Base-by-base conservation (phyloP, 2,797 vertebrate genomes). In the Pipistrellus pygmaeus region DNA sequence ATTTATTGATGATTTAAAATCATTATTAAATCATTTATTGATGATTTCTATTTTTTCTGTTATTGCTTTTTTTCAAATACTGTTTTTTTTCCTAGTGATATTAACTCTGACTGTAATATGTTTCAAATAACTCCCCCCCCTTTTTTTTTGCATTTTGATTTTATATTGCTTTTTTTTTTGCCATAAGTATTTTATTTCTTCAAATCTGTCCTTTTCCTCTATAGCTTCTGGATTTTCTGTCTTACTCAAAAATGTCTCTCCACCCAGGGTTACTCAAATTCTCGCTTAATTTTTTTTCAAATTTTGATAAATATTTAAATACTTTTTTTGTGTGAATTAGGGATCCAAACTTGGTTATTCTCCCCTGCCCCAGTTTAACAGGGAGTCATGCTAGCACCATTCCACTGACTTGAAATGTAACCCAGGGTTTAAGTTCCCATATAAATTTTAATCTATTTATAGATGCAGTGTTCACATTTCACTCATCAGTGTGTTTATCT, bases 1-100 rank as follows among this genome's bases (percentile, higher is more conserved):
- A 30, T 71, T 51, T 71, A 30, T 62, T 75, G 20, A 14, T 69
- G 44, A 53, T 53, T 69, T 93, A 38, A 38, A 38, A 38, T 38
- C 38, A 38, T 38, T 38, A 38, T 38, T 38, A 38, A 38, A 41
- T 23, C 60, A 30, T 71, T 51, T 71, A 35, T 62, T 75, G 20
- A 14, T 69, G 44, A 53, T 53, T 69, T 93, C 35, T 46, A 48
- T 66, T 85, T 87, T 92, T 38, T 92, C 72, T 73, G 20, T 71
- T 32, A 88, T 38, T 71, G 14, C 32, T 91, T 44, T 60, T 48
- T 62, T 66, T 66, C 4, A 48, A 95, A 85, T 62, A 6, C 8
- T 77, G 64, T 8, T 10, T 12, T 75, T 90, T 90, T 85, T 62
- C 57, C 48, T 57, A n/a, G 13, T 57, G 44, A 77, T 78, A 66